phyloP scores from a whole-genome alignment of 2,797 vertebrate species.

The Melanotaenia nigrans region DNA sequence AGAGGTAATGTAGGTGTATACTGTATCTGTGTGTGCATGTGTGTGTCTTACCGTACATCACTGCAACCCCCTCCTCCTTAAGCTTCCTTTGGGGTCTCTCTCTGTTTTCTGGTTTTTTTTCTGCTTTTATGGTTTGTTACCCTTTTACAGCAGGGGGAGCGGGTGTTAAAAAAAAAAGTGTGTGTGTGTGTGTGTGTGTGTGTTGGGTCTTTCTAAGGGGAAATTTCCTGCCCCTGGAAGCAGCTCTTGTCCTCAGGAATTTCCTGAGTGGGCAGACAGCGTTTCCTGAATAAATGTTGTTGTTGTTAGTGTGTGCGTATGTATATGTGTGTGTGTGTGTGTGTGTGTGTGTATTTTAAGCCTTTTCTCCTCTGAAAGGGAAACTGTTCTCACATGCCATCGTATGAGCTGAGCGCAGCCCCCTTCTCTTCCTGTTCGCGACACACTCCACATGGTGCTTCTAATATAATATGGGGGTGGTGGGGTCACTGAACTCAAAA shows the following conservation, averaged over 20 bases:
- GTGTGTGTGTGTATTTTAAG: constrained; percentile 38
- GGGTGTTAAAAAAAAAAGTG: constrained; percentile 27
- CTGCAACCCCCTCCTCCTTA: constrained; percentile 16
- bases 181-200: constrained; percentile 42
- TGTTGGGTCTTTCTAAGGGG: constrained; percentile 86
- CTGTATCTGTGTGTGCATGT: constrained; percentile 24
- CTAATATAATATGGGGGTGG: constrained; percentile 9
- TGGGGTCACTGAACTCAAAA: constrained; percentile 21
- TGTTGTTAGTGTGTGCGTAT: constrained; percentile 59
- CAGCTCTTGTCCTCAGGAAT: constrained; percentile 96
- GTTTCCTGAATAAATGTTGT: constrained; percentile 94
- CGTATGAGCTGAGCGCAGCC: constrained; percentile 61
- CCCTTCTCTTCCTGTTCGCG: constrained; percentile 75
- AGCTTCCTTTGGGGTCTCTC: constrained; percentile 36
- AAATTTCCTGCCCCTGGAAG: constrained; percentile 99
- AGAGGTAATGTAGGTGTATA: constrained; percentile 70
- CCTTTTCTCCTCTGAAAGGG: constrained; percentile 88
- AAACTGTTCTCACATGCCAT: constrained; percentile 87
- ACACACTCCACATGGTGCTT: constrained; percentile 70
- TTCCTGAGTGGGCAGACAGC: constrained; percentile 98
- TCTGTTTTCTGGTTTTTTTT: not conserved
- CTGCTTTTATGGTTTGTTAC: constrained; percentile 47
- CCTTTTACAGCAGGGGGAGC: constrained; percentile 37
- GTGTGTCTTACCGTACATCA: constrained; percentile 37
- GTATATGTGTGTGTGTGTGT: constrained; percentile 26